Evolutionary conservation across 2,888 invertebrate species (phyloP), one percentile per base, ranked within the genome.

Genomic region (Melinopterus prodromus): DNA sequence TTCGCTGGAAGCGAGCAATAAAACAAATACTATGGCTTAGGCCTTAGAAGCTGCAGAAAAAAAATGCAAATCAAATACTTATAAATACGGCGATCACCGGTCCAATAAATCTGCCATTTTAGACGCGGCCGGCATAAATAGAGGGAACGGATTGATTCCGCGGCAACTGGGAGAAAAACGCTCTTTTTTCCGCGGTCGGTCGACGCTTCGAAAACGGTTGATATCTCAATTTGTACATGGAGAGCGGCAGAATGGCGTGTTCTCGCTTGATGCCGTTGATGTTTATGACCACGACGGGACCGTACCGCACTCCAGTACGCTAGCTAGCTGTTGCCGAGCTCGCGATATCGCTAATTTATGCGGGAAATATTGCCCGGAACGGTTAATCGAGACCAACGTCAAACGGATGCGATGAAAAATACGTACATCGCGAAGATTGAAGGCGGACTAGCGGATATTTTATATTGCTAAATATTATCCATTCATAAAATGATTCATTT

Each of bases 221-320:
- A 87, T 87, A 86, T 87, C 87, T 87, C 87, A 87, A 87, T 87
- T 84, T 84, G 80, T 79, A 37, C 77, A 82, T 84, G 84, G 84
- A 84, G 83, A 81, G 83, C 81, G 83, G 83, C 81, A 81, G 84
- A 81, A 83, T 84, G 80, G 85, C 86, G 85, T 86, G 86, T 86
- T 86, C 84, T 84, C 85, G 85, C 85, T 85, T 85, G 83, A 84
- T 82, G 83, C 83, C 83, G 83, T 82, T 83, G 81, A 84, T 83
- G 82, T 86, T 86, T 85, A 85, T 82, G 83, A 82, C 79, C 76
- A 38, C 36, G 69, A 16, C 74, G 74, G 71, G 37, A n/a, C 15
- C 36, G 37, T 35, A 37, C 36, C 74, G 74, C 74, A 16, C n/a
- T 35, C 74, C 74, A 35, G 74, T 74, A 74, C 53, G 53, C 53